Conservation (phyloP, 30 jellyfish, hydroid and myxozoan genomes). For the Hydractinia echinata region DNA sequence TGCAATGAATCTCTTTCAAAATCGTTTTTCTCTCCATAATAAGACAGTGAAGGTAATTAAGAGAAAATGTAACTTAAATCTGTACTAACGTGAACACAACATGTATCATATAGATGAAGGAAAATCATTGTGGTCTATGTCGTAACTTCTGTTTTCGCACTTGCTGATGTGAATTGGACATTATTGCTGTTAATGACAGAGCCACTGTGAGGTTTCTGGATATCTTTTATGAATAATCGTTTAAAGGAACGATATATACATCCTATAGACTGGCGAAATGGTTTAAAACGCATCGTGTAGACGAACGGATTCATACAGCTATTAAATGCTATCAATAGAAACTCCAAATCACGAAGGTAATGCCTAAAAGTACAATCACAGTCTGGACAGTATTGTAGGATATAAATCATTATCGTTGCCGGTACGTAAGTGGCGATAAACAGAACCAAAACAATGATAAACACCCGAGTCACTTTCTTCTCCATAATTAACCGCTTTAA, state of each 20-base stretch:
- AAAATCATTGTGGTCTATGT: too few relatives aligned
- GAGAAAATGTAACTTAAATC: too few relatives aligned
- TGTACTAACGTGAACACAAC: too few relatives aligned
- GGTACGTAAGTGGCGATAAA: slow-evolving; percentile 61
- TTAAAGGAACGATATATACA: background rate
- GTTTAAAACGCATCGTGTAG: slow-evolving; percentile 58
- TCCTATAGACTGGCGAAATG: slow-evolving; percentile 7
- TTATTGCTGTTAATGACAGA: too few relatives aligned
- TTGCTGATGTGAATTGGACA: too few relatives aligned
- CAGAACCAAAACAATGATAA: slow-evolving; percentile 54
- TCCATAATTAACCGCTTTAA: slow-evolving; percentile 47
- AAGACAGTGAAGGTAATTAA: too few relatives aligned
- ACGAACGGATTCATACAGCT: slow-evolving; percentile 82
- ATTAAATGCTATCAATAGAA: slow-evolving; percentile 51
- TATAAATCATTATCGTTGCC: slow-evolving; percentile 61
- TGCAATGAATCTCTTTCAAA: too few relatives aligned
- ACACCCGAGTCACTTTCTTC: slow-evolving; percentile 69
- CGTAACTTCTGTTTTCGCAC: too few relatives aligned
- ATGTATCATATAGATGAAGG: too few relatives aligned
- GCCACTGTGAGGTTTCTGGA: too few relatives aligned
- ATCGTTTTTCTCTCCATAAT: too few relatives aligned
- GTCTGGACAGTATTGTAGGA: slow-evolving; percentile 52
- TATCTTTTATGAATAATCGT: too few relatives aligned
- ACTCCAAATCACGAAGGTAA: slow-evolving; percentile 64
- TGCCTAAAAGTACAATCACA: slow-evolving; percentile 67